Evolutionary conservation across 2,797 vertebrate genomes (phyloP), one percentile per base, ranked within the genome.

Genomic region (Gymnoscopelus braueri): DNA sequence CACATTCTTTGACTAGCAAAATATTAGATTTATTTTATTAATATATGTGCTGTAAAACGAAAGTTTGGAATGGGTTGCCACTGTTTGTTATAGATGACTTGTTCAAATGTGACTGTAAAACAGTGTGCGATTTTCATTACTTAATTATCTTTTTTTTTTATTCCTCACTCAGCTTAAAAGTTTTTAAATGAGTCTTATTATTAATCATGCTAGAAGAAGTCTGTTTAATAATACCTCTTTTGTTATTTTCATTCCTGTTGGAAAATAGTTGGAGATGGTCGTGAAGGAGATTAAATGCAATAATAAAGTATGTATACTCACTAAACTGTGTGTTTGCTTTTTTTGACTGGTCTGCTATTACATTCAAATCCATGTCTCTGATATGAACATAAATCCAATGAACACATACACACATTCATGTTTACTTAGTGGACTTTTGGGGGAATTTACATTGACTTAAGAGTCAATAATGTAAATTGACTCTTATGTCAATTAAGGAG

Each of bases 231-330:
- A 72, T 13, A 69, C 35, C 61, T 72, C 54, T 61, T 48, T 48
- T 51, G 50, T 51, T 8, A 11, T 61, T 51, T 81, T 82, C 47
- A 81, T 81, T 88, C 48, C 68, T 60, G 51, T 32, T 75, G 76
- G 71, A 65, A 49, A 78, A 70, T 80, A 44, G 9, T 83, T 62
- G 63, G 8, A 55, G 60, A 74, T 79, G 52, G 74, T 71, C 32
- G 58, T 83, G 48, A 67, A 74, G 74, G 67, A 44, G 39, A 9
- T 44, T 44, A 44, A 44, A 44, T 44, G 39, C 74, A 84, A 77
- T 61, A 69, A 69, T 80, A 90, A 89, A 89, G 57, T 61, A 29
- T 71, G 61, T 49, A 24, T 72, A 50, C 24, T 26, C 12, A 50
- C 13, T 1, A 4, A 32, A 44, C 39, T 44, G 9, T 44, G 39